Conservation (phyloP, 2,888 invertebrate genomes). For the Drosophila mayaguana region DNA sequence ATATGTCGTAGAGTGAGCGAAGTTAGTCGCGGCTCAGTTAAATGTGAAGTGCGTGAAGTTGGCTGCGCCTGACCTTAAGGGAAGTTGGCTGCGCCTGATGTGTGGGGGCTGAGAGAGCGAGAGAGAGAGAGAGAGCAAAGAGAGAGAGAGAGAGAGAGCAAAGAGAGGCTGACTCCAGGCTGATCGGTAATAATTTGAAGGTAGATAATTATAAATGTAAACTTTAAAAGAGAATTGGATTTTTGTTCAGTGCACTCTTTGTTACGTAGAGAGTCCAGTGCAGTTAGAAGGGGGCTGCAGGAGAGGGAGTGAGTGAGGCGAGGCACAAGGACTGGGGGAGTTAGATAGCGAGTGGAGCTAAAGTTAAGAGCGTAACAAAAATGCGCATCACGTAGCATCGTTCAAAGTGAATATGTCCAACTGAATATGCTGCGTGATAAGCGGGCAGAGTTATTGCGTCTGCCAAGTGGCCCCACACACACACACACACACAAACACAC, state of each 20-base stretch:
- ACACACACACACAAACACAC: slow-evolving; percentile 2
- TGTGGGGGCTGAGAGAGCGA: too few relatives aligned
- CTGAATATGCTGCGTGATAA: slow-evolving; percentile 64
- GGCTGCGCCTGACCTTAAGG: not conserved
- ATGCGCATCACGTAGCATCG: slow-evolving; percentile 84
- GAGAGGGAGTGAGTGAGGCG: not conserved
- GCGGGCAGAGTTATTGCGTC: slow-evolving; percentile 69
- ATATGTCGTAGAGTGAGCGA: not conserved
- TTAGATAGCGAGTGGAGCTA: slow-evolving; percentile 21
- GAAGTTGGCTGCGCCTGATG: slow-evolving; percentile 1
- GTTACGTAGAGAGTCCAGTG: slow-evolving; percentile 3
- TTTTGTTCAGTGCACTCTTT: slow-evolving; percentile 15
- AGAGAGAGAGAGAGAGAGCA: too few relatives aligned
- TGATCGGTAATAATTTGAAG: not conserved
- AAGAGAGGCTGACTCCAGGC: not conserved
- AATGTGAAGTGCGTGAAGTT: not conserved
- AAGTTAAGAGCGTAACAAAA: slow-evolving; percentile 81
- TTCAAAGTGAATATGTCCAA: slow-evolving; percentile 83
- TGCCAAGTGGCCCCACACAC: slow-evolving; percentile 53
- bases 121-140: too few relatives aligned
- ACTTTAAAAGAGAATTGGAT: too few relatives aligned
- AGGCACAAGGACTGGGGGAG: not conserved
- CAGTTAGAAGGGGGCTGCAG: too few relatives aligned
- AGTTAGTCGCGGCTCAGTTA: not conserved
- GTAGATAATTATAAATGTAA: too few relatives aligned